phyloP scores from a whole-genome alignment of 2,797 vertebrate species.

The Platyrinchus mystaceus region DNA sequence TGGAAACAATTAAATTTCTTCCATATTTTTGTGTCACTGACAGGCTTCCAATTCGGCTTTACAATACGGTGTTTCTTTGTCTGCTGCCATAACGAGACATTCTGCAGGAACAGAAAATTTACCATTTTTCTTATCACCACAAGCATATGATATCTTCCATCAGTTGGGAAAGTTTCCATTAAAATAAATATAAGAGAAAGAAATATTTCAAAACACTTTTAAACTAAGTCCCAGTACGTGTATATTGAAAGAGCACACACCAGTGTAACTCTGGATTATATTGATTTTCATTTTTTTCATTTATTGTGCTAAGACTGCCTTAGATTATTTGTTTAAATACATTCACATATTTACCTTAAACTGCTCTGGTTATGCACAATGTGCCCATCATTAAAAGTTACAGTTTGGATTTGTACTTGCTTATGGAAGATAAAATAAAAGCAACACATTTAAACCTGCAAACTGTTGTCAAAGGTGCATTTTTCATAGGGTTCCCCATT shows the following conservation, averaged over 20 bases:
- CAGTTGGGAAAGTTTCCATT: neutral
- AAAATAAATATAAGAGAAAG: slow-evolving; percentile 26
- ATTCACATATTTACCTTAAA: neutral
- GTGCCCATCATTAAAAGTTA: neutral
- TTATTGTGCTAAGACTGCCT: neutral
- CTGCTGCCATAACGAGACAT: neutral
- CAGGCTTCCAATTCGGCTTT: neutral
- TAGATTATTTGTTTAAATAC: neutral
- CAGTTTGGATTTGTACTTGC: neutral
- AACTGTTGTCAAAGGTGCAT: neutral
- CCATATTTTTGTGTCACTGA: neutral
- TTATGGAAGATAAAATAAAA: neutral
- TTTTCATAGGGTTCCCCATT: neutral
- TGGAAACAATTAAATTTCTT: slow-evolving; percentile 30
- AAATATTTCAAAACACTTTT: slow-evolving; percentile 11
- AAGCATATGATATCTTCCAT: neutral
- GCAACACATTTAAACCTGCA: neutral
- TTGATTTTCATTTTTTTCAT: neutral
- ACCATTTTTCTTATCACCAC: neutral
- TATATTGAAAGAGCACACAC: neutral
- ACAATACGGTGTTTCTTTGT: neutral
- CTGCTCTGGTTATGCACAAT: neutral
- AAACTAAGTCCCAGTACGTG: neutral
- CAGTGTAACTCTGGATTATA: neutral
- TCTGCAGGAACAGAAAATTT: neutral